Conservation (phyloP, 1,140 invertebrate species). For the Rhizoglyphus robini region DNA sequence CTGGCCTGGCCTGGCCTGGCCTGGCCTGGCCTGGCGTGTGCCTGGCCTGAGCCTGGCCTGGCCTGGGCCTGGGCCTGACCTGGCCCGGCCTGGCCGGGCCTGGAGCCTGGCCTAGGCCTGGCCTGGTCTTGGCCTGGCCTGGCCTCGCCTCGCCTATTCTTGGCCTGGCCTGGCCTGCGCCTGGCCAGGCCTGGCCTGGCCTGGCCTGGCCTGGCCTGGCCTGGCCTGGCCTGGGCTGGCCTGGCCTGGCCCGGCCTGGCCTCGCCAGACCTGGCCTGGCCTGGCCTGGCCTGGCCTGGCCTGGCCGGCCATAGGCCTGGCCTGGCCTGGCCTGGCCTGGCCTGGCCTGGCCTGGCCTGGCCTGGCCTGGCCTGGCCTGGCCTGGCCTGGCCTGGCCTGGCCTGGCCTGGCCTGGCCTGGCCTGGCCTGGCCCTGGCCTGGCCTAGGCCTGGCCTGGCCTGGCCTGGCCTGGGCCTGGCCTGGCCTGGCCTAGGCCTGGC, state of each 20-base stretch:
- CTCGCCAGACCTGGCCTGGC: constrained; percentile 27
- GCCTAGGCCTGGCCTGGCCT: constrained; percentile 28
- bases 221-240: constrained; percentile 27
- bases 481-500: constrained; percentile 27
- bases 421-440: constrained; percentile 27
- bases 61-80: constrained; percentile 23
- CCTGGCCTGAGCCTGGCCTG: constrained; percentile 21
- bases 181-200: constrained; percentile 27
- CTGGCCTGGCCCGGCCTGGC: constrained; percentile 27
- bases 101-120: constrained; percentile 22
- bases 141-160: constrained; percentile 26
- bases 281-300: constrained; percentile 28
- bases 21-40: constrained; percentile 22
- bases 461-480: constrained; percentile 26
- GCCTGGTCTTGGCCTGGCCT: constrained; percentile 27
- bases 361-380: constrained; percentile 26
- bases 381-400: constrained; percentile 26
- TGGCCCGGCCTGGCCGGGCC: constrained; percentile 23
- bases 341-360: constrained; percentile 28
- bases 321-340: constrained; percentile 28
- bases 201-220: constrained; percentile 28
- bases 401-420: constrained; percentile 29
- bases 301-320: constrained; percentile 27
- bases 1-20: constrained; percentile 24
- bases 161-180: constrained; percentile 21